Percentiles rank a stretch among this genome's conserved stretches.
Conservation (phyloP, 2,797 vertebrate species). For the Sardinella longiceps region DNA sequence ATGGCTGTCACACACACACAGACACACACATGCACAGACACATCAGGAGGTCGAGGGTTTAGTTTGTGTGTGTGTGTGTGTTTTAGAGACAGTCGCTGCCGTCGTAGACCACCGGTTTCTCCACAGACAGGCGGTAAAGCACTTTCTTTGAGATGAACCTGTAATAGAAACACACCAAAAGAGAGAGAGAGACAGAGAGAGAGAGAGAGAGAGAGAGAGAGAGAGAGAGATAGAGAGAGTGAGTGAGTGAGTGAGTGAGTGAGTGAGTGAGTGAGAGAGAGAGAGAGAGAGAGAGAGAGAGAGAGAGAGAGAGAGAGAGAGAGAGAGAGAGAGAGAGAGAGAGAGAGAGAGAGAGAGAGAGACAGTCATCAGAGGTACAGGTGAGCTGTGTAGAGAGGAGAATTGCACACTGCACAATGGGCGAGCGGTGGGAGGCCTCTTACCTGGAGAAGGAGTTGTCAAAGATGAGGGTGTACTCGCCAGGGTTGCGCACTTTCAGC, state of each 20-base stretch:
- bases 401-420: not conserved
- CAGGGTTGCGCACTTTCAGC: conserved; percentile 85
- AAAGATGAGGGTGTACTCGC: conserved; percentile 90
- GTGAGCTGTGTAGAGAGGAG: not conserved
- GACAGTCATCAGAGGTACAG: no score
- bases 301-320: no score
- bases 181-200: not conserved
- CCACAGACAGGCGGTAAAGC: conserved; percentile 85
- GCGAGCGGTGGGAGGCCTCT: conserved; percentile 38
- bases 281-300: no score
- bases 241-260: not conserved
- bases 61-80: not conserved
- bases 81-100: conserved; percentile 83
- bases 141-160: conserved; percentile 98
- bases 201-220: not conserved
- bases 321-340: not conserved
- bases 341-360: not conserved
- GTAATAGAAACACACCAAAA: conserved; percentile 7
- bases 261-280: not conserved
- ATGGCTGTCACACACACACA: no score
- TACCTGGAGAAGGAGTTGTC: conserved; percentile 98
- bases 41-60: not conserved
- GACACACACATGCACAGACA: not conserved
- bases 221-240: not conserved
- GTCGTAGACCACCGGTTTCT: conserved; percentile 84